Evolutionary conservation across 2,113 vertebrate genomes (phyloP).

Genomic region (Irena cyanogastra): DNA sequence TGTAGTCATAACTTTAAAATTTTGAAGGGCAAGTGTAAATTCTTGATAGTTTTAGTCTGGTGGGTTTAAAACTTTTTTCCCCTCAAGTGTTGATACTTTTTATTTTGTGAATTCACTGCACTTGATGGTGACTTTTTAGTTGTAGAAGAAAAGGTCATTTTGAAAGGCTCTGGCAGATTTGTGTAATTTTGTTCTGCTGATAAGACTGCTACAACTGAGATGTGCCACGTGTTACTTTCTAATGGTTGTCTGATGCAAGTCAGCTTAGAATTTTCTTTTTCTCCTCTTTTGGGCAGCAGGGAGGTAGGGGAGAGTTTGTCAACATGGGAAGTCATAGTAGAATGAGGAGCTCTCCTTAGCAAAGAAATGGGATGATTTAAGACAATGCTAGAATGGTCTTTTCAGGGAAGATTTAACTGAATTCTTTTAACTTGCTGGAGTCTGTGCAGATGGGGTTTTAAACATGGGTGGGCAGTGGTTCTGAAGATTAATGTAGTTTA

Average conservation of each 20-base stretch:
- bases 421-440: neutral
- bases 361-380: accelerated
- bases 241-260: neutral
- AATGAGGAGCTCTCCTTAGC: neutral
- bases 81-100: neutral
- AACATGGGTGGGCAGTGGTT: neutral
- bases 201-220: neutral
- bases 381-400: neutral
- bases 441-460: neutral
- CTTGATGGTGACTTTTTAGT: neutral
- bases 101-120: neutral
- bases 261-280: neutral
- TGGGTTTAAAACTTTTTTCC: neutral
- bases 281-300: neutral
- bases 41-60: neutral
- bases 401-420: neutral
- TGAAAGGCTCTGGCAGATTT: neutral
- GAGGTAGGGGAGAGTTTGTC: neutral
- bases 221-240: neutral
- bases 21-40: neutral
- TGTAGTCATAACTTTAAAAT: neutral
- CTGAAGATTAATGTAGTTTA: neutral
- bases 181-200: neutral
- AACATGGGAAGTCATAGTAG: neutral
- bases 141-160: neutral